Conservation (phyloP, 1,140 invertebrate genomes). For the Octopus sinensis region DNA sequence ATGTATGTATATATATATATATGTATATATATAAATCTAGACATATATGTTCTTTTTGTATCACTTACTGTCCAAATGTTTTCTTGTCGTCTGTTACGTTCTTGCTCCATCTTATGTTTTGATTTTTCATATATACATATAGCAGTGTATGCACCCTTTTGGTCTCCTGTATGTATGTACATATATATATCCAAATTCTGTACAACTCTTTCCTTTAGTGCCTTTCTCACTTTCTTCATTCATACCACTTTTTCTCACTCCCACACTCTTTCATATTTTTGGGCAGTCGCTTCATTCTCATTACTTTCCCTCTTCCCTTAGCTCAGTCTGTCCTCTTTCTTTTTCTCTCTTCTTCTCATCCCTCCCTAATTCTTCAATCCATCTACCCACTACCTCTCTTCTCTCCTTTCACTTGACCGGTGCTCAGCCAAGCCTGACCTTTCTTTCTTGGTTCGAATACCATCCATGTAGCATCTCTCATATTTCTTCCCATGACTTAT, state of each 20-base stretch:
- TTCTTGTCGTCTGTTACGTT: too few relatives aligned
- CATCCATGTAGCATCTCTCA: too few relatives aligned
- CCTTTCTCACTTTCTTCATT: background rate
- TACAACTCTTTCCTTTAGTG: background rate
- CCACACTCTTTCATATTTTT: background rate
- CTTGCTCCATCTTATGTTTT: too few relatives aligned
- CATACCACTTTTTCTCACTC: background rate
- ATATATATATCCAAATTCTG: too few relatives aligned
- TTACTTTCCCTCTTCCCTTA: background rate
- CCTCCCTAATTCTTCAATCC: background rate
- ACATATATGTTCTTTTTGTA: background rate
- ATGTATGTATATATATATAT: background rate
- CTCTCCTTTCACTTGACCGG: background rate
- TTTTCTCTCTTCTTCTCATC: background rate
- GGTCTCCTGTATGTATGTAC: too few relatives aligned
- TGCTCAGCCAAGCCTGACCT: too few relatives aligned
- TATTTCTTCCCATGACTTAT: too few relatives aligned
- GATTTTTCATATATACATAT: too few relatives aligned
- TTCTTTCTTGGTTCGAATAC: too few relatives aligned
- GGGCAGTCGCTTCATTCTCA: background rate
- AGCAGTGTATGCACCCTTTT: too few relatives aligned
- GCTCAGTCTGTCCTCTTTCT: background rate
- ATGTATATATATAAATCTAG: background rate
- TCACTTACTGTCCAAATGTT: background rate
- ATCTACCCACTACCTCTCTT: background rate